Evolutionary conservation across 1,140 invertebrate species (phyloP), one percentile per base, ranked within the genome.

Genomic region (Lethrus apterus): DNA sequence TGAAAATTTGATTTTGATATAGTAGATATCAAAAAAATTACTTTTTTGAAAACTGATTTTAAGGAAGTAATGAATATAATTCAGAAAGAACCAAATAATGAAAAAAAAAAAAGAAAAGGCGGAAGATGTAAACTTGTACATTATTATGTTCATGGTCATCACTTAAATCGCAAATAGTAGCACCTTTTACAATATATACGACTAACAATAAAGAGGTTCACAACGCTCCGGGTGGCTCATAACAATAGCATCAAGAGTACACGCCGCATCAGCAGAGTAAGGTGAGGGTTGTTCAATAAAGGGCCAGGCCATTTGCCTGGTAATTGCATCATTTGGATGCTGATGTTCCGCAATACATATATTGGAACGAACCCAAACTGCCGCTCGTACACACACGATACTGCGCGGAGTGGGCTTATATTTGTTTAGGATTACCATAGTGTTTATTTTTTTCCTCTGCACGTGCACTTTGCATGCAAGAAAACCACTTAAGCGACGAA

Each of bases 251-350:
- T 53, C 50, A 52, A 44, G 42, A 46, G 34, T 36, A 20, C 23
- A 36, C 34, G 44, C 44, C 44, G 44, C 44, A 46, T 42, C 48
- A 44, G 34, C 42, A 38, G 40, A 34, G 29, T 30, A 30, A 44
- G 43, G 46, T 30, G 21, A 30, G 51, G 32, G 36, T 30, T 29
- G 34, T 52, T 42, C 52, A 55, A 51, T 55, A 55, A 55, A 55
- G 50, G 42, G 50, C 34, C 23, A 26, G 46, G 47, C 54, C 54
- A 52, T 58, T 58, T 56, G 54, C 46, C 49, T 50, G 42, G 56
- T 58, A 58, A 58, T 58, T 58, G 56, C 53, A 51, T 58, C 56
- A 58, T 58, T 58, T 58, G 54, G 55, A 56, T 58, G 56, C 56
- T 54, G 46, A 52, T 55, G 50, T 35, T 46, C 42, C 30, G 44